A percentile compares a stretch with the other conserved stretches of the same genome.
phyloP scores from a whole-genome alignment of 2,113 vertebrate genomes.

The Picathartes gymnocephalus region DNA sequence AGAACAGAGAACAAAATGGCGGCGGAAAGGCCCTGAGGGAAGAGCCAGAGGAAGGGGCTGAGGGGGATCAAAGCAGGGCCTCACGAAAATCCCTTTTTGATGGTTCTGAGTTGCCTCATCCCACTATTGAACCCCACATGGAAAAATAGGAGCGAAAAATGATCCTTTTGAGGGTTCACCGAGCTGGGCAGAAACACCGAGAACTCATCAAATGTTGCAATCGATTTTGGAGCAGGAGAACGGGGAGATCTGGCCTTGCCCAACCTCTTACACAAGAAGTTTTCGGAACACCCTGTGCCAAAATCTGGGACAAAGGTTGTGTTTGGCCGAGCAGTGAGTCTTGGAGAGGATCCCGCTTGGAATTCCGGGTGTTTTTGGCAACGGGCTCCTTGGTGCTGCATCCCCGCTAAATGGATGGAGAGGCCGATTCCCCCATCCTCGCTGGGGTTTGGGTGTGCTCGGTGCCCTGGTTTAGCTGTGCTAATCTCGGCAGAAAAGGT shows the following conservation, averaged over 20 bases:
- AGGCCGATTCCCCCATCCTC: not conserved
- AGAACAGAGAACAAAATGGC: too few relatives aligned
- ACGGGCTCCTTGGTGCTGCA: accelerated
- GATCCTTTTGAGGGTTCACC: not conserved
- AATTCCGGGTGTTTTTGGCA: not conserved
- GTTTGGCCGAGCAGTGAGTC: accelerated
- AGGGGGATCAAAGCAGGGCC: not conserved
- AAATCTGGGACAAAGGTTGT: accelerated
- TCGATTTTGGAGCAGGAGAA: not conserved
- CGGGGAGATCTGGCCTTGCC: not conserved
- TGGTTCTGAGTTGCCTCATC: not conserved
- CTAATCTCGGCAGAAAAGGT: not conserved
- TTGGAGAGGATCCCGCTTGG: not conserved
- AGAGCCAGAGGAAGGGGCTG: not conserved
- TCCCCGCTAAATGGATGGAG: accelerated
- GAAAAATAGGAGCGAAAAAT: too few relatives aligned
- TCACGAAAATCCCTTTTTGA: not conserved
- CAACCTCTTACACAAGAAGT: not conserved
- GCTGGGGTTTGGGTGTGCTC: not conserved
- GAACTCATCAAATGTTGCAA: not conserved
- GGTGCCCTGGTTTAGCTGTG: not conserved
- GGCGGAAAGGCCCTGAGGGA: not conserved
- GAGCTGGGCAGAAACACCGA: accelerated
- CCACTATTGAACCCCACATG: accelerated
- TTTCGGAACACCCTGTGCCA: accelerated